These are phyloP conservation scores for Myopa testacea DNA, from an alignment of 2,888 invertebrate genomes.

Conservation along the genomic window DNA sequence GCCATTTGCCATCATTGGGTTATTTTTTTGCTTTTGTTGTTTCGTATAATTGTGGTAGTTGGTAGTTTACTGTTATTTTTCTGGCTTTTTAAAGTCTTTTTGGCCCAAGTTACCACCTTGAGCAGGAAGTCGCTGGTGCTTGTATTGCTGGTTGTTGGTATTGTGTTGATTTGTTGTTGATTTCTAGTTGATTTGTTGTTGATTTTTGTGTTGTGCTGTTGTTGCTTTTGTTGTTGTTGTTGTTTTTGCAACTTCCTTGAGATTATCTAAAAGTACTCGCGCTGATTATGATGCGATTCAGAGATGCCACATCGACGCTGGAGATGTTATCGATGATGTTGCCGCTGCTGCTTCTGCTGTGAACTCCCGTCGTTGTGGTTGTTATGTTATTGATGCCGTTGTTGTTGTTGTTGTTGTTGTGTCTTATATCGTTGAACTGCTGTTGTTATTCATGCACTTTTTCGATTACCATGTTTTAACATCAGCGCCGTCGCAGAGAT, in stretches of 20 bases:
- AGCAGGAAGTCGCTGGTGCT: slow-evolving; percentile 34
- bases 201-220: background rate
- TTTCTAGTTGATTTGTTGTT: no score
- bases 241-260: slow-evolving; percentile 61
- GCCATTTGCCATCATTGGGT: background rate
- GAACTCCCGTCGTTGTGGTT: background rate
- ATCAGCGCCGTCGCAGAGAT: background rate
- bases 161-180: no score
- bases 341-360: background rate
- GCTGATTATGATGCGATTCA: slow-evolving; percentile 25
- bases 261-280: slow-evolving; percentile 52
- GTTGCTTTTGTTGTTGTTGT: slow-evolving; percentile 45
- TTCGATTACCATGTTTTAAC: background rate
- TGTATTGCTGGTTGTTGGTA: background rate
- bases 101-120: background rate
- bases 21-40: slow-evolving; percentile 28
- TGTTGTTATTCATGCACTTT: background rate
- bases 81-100: background rate
- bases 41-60: slow-evolving; percentile 22
- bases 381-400: background rate
- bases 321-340: background rate
- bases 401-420: background rate
- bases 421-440: background rate
- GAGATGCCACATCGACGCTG: background rate
- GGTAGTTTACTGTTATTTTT: slow-evolving; percentile 7